Conservation (phyloP, 2,113 vertebrate species). For the Tretioscincus oriximinensis region DNA sequence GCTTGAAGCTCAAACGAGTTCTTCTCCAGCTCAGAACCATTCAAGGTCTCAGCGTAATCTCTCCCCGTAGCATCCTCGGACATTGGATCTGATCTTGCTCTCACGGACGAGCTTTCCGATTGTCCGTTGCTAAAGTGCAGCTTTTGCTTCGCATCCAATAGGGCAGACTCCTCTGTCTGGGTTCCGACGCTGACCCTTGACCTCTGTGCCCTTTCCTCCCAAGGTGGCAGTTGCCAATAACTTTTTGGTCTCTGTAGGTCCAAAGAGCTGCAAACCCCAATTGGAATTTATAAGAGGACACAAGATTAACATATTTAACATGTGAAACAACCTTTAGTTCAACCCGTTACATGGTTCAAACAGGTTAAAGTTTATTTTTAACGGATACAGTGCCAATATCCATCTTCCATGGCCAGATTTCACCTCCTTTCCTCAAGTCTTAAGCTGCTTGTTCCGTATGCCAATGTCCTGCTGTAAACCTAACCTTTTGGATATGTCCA, state of each 20-base stretch:
- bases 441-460: too few species aligned
- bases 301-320: too few species aligned
- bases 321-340: too few species aligned
- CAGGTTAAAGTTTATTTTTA: neutral
- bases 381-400: too few species aligned
- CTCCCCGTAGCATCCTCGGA: too few species aligned
- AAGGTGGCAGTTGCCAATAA: neutral
- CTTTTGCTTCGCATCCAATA: neutral
- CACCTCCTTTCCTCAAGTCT: too few species aligned
- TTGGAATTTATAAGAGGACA: neutral
- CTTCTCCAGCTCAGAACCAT: neutral
- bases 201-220: neutral
- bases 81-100: neutral
- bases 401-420: too few species aligned
- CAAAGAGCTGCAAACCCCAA: neutral
- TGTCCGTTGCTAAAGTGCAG: neutral
- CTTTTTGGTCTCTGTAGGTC: rapidly evolving
- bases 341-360: neutral
- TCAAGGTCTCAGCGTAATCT: too few species aligned
- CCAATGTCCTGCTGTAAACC: too few species aligned
- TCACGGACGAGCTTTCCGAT: rapidly evolving
- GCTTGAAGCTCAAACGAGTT: neutral
- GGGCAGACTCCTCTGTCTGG: neutral
- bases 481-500: too few species aligned
- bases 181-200: conserved; percentile 16